Evolutionary conservation across 2,797 vertebrate species (phyloP).

Genomic region (Cynopterus sphinx): DNA sequence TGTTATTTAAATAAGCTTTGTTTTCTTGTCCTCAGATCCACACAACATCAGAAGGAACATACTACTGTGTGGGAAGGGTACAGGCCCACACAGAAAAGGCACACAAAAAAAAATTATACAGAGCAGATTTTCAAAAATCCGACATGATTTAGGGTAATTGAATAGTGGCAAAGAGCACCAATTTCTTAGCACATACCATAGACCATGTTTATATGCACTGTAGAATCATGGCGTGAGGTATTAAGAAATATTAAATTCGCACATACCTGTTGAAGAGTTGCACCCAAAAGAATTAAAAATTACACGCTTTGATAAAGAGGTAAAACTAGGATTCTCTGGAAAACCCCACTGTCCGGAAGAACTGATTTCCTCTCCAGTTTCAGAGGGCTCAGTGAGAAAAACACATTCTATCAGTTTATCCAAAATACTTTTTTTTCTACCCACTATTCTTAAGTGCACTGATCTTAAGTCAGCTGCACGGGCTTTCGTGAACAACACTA

Average conservation of each 20-base stretch:
- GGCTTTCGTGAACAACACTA: background rate
- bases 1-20: background rate
- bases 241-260: background rate
- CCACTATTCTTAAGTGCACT: background rate
- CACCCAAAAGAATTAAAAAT: background rate
- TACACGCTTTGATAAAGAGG: background rate
- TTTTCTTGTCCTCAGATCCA: background rate
- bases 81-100: background rate
- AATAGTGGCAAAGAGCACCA: background rate
- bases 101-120: background rate
- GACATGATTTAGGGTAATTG: background rate
- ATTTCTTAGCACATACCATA: background rate
- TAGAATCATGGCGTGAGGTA: background rate
- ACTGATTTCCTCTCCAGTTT: background rate
- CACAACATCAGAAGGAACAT: background rate
- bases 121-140: background rate
- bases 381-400: background rate
- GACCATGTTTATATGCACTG: fast-evolving
- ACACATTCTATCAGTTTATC: background rate
- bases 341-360: background rate
- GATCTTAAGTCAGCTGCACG: background rate
- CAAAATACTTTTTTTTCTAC: background rate
- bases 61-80: background rate
- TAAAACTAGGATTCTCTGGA: background rate
- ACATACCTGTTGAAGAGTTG: background rate